Conservation (phyloP, 1,140 invertebrate genomes). For the Cyphomyrmex costatus region DNA sequence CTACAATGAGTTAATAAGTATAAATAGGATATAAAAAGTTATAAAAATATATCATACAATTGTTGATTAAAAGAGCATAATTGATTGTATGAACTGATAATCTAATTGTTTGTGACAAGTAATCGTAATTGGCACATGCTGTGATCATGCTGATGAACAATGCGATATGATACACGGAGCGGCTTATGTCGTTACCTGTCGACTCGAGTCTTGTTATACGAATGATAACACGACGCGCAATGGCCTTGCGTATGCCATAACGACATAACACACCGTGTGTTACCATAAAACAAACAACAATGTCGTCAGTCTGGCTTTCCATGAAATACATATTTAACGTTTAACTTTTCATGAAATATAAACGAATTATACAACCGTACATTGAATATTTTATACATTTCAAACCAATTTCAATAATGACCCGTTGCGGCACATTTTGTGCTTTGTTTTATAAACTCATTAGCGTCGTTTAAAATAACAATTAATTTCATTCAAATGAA, state of each 20-base stretch:
- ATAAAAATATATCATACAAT: not conserved
- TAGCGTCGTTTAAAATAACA: not conserved
- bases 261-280: not conserved
- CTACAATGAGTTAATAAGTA: not conserved
- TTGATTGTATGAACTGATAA: not conserved
- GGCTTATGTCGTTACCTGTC: not conserved
- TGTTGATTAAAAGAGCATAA: not conserved
- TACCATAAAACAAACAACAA: not conserved
- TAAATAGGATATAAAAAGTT: not conserved
- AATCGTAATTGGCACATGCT: not conserved
- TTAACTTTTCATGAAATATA: conserved; percentile 11
- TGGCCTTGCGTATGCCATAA: not conserved
- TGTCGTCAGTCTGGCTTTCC: not conserved
- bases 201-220: not conserved
- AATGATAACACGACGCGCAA: not conserved
- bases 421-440: not conserved
- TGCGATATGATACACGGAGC: not conserved
- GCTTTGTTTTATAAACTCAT: not conserved
- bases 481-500: not conserved
- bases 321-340: not conserved
- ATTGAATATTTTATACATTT: not conserved
- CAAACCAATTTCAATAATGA: not conserved
- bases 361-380: not conserved
- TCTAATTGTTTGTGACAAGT: not conserved
- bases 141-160: not conserved